Evolutionary conservation across 2,113 vertebrate species (phyloP), one percentile per base, ranked within the genome.

Genomic region (Setophaga coronata): DNA sequence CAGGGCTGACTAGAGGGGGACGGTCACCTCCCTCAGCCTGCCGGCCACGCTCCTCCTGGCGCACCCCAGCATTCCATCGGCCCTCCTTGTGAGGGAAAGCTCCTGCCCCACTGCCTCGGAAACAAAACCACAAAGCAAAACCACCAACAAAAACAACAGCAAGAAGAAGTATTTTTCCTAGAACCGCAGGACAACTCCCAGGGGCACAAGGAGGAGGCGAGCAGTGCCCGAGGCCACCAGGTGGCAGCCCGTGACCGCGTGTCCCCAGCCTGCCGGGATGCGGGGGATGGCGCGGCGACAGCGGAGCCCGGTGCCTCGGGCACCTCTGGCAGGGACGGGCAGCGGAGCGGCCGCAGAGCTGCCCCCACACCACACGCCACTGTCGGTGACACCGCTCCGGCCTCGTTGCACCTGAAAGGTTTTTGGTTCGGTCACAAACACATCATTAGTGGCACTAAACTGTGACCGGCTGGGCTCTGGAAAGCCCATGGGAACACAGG

Each of bases 301-400:
- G 4, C 2, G 33, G 38, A 8, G 5, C 57, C 2, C 1, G 12
- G n/a, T 5, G 42, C 7, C 12, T 0, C 15, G 3, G 79, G 1
- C 19, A 0, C 4, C 29, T 2, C 34, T 5, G 13, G 18, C 1
- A 4, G 34, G 51, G 28, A 8, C 3, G 19, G 51, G 53, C 38
- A 20, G 54, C 19, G 19, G 31, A 42, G 53, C 3, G 7, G 19
- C 43, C 6, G 38, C 11, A 6, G 24, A 36, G 7, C 6, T 0
- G 10, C 24, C 45, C 23, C 7, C 28, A 0, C 36, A 8, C 1
- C 0, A 0, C 17, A 11, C 1, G 7, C 3, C 1, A 0, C 7
- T 3, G 7, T 2, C 57, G 4, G 18, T 0, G 4, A 28, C 5
- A 23, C 10, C 20, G 6, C 20, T 14, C 16, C n/a, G 1, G 53